Evolutionary conservation across 37 sponge, comb jelly and placozoan genomes (phyloP).

Genomic region (Hormiphora californensis): DNA sequence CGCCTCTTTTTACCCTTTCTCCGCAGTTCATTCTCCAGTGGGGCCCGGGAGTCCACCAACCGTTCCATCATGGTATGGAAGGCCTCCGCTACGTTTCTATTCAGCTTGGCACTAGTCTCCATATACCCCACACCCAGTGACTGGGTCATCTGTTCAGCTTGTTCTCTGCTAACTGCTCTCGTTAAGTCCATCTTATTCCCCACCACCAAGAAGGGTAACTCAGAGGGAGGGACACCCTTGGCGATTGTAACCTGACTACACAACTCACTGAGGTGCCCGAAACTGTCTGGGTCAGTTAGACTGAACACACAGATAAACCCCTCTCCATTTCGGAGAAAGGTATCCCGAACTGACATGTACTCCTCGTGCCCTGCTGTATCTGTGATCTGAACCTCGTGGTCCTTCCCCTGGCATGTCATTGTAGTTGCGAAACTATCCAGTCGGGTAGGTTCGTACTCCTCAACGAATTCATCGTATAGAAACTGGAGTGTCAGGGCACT

Average conservation of each 20-base stretch:
- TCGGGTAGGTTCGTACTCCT: not conserved
- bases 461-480: not conserved
- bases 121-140: not conserved
- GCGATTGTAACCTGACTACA: not conserved
- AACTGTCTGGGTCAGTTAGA: conserved; percentile 12
- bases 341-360: not conserved
- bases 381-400: not conserved
- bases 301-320: conserved; percentile 2
- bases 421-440: not conserved
- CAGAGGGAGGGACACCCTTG: not conserved
- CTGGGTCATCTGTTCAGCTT: not conserved
- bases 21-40: not conserved
- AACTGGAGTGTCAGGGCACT: not conserved
- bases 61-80: not conserved
- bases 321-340: conserved; percentile 12
- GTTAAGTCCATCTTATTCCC: not conserved
- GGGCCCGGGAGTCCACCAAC: not conserved
- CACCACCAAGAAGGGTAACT: not conserved
- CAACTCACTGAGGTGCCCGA: not conserved
- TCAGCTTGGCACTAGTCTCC: not conserved
- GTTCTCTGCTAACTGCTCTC: not conserved
- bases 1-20: not conserved
- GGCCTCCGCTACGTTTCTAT: not conserved
- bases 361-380: conserved; percentile 8
- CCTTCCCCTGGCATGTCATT: not conserved